These are phyloP conservation scores for Microplitis manilae DNA, from an alignment of 2,888 invertebrate genomes.

Conservation along the genomic window DNA sequence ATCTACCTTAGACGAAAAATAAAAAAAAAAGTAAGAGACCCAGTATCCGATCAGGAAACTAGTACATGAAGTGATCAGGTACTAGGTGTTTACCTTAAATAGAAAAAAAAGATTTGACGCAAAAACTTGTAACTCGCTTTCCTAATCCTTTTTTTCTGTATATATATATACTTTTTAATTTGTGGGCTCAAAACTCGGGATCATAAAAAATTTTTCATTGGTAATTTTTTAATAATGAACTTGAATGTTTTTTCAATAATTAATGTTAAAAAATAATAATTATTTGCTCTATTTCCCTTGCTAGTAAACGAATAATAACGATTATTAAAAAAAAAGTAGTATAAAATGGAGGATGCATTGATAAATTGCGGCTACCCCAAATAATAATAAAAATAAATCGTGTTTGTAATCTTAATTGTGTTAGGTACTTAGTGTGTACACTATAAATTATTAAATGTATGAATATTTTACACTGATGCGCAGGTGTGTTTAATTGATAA, in stretches of 20 bases:
- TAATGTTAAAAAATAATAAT: conserved; percentile 3
- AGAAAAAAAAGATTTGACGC: too few relatives aligned
- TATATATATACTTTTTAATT: neutral
- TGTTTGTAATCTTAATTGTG: conserved; percentile 50
- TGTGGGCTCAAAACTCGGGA: conserved; percentile 4
- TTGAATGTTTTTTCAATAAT: neutral
- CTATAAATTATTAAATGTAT: conserved; percentile 51
- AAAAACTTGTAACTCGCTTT: too few relatives aligned
- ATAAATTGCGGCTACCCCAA: conserved; percentile 55
- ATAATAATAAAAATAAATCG: conserved; percentile 38
- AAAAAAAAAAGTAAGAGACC: too few relatives aligned
- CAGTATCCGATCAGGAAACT: too few relatives aligned
- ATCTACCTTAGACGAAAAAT: too few relatives aligned
- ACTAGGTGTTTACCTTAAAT: too few relatives aligned
- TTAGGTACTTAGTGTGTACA: conserved; percentile 56
- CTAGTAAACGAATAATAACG: conserved; percentile 37
- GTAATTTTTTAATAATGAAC: neutral
- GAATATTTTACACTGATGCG: conserved; percentile 58
- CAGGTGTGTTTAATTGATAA: conserved; percentile 51
- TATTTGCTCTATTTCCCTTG: conserved; percentile 23
- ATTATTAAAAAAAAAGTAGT: conserved; percentile 29
- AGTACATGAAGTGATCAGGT: too few relatives aligned
- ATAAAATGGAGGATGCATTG: conserved; percentile 41
- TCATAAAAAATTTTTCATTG: conserved; percentile 14
- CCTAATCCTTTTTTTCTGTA: too few relatives aligned